These are phyloP conservation scores for Polypedilum vanderplanki DNA, from an alignment of 1,140 invertebrate species.

Conservation along the genomic window DNA sequence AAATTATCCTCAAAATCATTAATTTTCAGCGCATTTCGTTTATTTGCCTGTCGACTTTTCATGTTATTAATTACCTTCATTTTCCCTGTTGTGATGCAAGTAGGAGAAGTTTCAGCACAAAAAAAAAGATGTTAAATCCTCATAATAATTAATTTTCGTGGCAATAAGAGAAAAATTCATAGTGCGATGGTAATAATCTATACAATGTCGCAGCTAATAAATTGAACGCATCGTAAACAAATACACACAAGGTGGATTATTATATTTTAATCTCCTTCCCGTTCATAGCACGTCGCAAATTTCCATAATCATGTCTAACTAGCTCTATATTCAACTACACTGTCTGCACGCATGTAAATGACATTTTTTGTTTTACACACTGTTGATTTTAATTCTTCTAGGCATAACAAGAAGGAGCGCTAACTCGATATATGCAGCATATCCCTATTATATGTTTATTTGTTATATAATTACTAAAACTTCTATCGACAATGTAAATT, in stretches of 20 bases:
- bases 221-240: slow-evolving; percentile 26
- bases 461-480: slow-evolving; percentile 26
- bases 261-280: slow-evolving; percentile 7
- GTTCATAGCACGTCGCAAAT: not conserved
- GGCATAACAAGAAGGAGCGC: not conserved
- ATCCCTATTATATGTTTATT: not conserved
- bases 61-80: slow-evolving; percentile 28
- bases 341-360: slow-evolving; percentile 22
- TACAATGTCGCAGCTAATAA: slow-evolving; percentile 26
- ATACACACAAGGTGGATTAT: slow-evolving; percentile 17
- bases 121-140: slow-evolving; percentile 16
- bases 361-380: slow-evolving; percentile 26
- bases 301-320: not conserved
- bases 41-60: slow-evolving; percentile 26
- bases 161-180: not conserved
- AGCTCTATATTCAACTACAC: not conserved
- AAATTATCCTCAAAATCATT: slow-evolving; percentile 27
- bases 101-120: not conserved
- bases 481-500: slow-evolving; percentile 23
- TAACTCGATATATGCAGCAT: not conserved
- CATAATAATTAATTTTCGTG: slow-evolving; percentile 27
- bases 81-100: slow-evolving; percentile 19
- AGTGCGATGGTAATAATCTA: not conserved
- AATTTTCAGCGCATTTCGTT: not conserved
- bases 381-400: slow-evolving; percentile 23